These are phyloP conservation scores for Coptotermes formosanus DNA, from an alignment of 1,140 invertebrate genomes.

Conservation along the genomic window DNA sequence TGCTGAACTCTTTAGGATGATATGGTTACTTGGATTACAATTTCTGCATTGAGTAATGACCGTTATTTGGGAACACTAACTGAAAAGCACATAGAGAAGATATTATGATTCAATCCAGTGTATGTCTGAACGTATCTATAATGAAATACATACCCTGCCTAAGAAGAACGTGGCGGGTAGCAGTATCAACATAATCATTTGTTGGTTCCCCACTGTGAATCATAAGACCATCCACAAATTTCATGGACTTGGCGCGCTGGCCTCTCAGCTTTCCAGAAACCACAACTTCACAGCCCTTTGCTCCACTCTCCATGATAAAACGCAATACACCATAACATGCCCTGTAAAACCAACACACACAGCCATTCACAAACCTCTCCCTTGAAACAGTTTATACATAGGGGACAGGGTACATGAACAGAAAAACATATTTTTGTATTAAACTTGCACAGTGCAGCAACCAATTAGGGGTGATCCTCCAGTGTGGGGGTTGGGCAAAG, in stretches of 20 bases:
- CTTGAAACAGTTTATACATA: no score
- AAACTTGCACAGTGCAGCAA: no score
- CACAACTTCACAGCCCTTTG: constrained; percentile 95
- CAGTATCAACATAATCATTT: constrained; percentile 97
- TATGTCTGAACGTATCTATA: constrained; percentile 21
- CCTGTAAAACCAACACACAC: constrained; percentile 48
- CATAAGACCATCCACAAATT: constrained; percentile 99
- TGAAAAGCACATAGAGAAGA: no score
- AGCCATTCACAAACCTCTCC: no score
- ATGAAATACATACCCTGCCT: constrained; percentile 71
- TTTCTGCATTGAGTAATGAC: no score
- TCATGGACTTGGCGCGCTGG: constrained; percentile 99
- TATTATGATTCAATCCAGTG: neutral
- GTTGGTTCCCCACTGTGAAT: constrained; percentile 99
- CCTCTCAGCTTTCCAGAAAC: constrained; percentile 98
- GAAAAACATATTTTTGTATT: no score
- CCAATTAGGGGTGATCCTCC: no score
- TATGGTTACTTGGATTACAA: no score
- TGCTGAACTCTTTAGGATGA: no score
- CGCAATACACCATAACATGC: constrained; percentile 98
- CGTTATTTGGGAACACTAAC: no score
- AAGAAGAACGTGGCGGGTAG: constrained; percentile 95
- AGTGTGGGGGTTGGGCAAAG: no score
- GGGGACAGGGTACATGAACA: no score
- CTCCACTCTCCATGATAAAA: constrained; percentile 99